These are phyloP conservation scores for Mastomys natalensis DNA, from an alignment of 2,113 vertebrate genomes.

Conservation along the genomic window DNA sequence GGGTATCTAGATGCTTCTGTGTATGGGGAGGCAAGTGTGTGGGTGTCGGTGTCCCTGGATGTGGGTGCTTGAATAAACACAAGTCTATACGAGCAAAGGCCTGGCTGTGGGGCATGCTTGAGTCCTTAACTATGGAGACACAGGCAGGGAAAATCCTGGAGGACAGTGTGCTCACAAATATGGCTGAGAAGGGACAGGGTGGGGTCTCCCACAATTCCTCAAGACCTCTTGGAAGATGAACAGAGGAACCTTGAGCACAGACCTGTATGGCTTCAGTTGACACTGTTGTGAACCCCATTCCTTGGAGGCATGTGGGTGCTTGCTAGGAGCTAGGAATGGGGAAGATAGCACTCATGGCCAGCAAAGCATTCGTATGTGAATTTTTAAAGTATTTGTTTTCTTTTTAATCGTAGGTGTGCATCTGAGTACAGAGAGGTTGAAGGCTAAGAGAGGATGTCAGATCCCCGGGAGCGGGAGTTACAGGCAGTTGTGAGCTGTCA, in stretches of 20 bases:
- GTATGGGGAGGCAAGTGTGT: background rate
- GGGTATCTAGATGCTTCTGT: fast-evolving
- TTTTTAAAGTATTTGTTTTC: background rate
- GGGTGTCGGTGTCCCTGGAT: background rate
- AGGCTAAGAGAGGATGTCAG: background rate
- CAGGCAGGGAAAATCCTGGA: background rate
- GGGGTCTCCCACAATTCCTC: background rate
- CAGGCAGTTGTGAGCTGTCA: too few species aligned
- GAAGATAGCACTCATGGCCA: background rate
- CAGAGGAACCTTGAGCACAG: background rate
- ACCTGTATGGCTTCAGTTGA: background rate
- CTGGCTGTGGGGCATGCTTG: background rate
- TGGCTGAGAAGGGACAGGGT: too few species aligned
- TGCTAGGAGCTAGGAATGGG: background rate
- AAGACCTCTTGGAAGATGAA: background rate
- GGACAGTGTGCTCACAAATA: background rate
- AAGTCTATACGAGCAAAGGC: background rate
- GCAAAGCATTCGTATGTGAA: background rate
- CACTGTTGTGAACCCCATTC: background rate
- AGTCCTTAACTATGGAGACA: background rate
- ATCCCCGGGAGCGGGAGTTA: background rate
- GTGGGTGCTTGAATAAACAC: background rate
- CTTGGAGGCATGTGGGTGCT: background rate
- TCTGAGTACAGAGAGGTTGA: background rate
- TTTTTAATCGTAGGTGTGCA: background rate